Conservation (phyloP, 2,888 invertebrate genomes). For the Amiota mariae region DNA sequence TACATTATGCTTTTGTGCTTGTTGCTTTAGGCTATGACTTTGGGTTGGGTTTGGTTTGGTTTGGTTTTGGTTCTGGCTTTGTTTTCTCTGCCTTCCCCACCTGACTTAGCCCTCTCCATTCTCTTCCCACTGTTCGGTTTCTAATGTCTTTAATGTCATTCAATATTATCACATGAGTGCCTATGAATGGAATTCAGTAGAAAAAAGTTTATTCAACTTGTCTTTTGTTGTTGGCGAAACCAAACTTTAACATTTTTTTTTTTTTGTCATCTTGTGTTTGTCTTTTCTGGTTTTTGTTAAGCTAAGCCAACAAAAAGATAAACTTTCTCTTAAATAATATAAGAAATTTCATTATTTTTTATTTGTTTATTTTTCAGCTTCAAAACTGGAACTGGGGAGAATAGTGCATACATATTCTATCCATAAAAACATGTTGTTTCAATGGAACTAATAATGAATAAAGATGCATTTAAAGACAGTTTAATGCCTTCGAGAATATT, state of each 20-base stretch:
- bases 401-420: neutral
- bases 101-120: neutral
- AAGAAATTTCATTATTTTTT: neutral
- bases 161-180: conserved; percentile 19
- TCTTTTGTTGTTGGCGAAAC: conserved; percentile 4
- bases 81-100: neutral
- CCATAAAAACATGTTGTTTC: too few species aligned
- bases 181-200: neutral
- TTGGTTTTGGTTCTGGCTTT: neutral
- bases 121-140: neutral
- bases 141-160: conserved; percentile 15
- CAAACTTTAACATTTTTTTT: neutral
- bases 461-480: too few species aligned
- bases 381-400: neutral
- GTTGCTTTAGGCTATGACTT: neutral
- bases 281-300: conserved; percentile 1
- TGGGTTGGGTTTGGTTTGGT: neutral
- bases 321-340: neutral
- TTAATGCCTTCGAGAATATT: too few species aligned
- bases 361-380: conserved; percentile 11
- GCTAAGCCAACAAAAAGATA: neutral
- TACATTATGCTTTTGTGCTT: neutral
- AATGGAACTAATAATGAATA: too few species aligned
- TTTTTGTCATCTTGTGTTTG: conserved; percentile 12
- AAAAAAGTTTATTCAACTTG: neutral